Conservation (phyloP, 2,797 vertebrate species). For the Pantherophis alleghaniensis region DNA sequence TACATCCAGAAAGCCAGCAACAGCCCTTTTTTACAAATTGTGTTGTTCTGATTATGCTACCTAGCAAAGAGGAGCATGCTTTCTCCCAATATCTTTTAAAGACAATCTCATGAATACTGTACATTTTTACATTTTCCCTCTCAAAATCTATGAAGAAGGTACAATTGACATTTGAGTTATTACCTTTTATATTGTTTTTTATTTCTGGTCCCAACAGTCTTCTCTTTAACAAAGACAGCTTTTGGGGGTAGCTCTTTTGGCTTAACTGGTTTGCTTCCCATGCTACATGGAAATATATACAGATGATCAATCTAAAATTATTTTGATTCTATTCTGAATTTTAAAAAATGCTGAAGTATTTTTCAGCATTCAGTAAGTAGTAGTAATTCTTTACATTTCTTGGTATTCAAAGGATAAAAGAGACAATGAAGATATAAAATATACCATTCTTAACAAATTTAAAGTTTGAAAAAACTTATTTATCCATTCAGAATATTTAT, state of each 20-base stretch:
- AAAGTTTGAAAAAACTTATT: not conserved
- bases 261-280: conserved; percentile 20
- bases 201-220: not conserved
- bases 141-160: not conserved
- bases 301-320: not conserved
- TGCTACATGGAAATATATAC: conserved; percentile 14
- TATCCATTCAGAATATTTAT: not conserved
- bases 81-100: not conserved
- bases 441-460: not conserved
- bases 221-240: conserved; percentile 3
- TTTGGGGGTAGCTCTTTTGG: not conserved
- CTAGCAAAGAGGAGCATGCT: not conserved
- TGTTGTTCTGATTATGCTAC: not conserved
- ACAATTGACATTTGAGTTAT: not conserved
- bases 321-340: not conserved
- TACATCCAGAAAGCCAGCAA: not conserved
- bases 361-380: not conserved
- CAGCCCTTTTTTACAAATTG: too few relatives aligned
- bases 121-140: not conserved
- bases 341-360: not conserved
- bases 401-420: not conserved
- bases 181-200: conserved; percentile 35
- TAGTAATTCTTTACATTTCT: not conserved
- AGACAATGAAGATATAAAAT: not conserved
- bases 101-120: not conserved